Evolutionary conservation across 2,888 invertebrate species (phyloP).

Genomic region (Phortica magna): DNA sequence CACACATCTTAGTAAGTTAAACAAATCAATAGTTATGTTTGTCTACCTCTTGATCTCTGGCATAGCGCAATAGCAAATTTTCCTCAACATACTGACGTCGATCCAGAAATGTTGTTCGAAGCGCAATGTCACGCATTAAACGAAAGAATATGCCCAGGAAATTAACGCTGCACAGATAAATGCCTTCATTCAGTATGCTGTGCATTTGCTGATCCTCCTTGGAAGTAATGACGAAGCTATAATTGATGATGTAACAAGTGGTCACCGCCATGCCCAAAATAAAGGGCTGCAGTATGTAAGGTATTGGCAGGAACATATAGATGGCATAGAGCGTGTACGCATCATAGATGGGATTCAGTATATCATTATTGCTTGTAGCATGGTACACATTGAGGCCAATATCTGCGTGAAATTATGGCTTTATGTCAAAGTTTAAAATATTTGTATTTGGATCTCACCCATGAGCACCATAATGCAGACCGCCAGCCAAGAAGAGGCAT

Average conservation of each 20-base stretch:
- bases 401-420: slow-evolving; percentile 77
- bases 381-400: slow-evolving; percentile 84
- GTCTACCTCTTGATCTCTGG: slow-evolving; percentile 89
- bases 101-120: slow-evolving; percentile 91
- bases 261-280: slow-evolving; percentile 85
- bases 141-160: slow-evolving; percentile 92
- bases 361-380: slow-evolving; percentile 79
- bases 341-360: slow-evolving; percentile 84
- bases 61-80: slow-evolving; percentile 88
- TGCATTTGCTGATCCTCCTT: slow-evolving; percentile 74
- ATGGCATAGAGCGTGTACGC: slow-evolving; percentile 87
- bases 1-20: slow-evolving; percentile 15
- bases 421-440: not conserved
- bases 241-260: slow-evolving; percentile 82
- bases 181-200: slow-evolving; percentile 81
- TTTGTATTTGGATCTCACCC: slow-evolving; percentile 73
- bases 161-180: slow-evolving; percentile 83
- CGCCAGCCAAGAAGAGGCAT: slow-evolving; percentile 77
- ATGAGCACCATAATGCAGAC: slow-evolving; percentile 80
- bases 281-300: slow-evolving; percentile 85
- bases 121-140: slow-evolving; percentile 91
- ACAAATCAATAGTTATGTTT: not conserved
- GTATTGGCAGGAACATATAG: slow-evolving; percentile 90
- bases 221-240: slow-evolving; percentile 78
- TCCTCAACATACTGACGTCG: slow-evolving; percentile 91